A percentile compares a stretch with the other conserved stretches of the same genome.
These are phyloP conservation scores for Falco berigora DNA, from an alignment of 2,797 vertebrate genomes.

Conservation along the genomic window DNA sequence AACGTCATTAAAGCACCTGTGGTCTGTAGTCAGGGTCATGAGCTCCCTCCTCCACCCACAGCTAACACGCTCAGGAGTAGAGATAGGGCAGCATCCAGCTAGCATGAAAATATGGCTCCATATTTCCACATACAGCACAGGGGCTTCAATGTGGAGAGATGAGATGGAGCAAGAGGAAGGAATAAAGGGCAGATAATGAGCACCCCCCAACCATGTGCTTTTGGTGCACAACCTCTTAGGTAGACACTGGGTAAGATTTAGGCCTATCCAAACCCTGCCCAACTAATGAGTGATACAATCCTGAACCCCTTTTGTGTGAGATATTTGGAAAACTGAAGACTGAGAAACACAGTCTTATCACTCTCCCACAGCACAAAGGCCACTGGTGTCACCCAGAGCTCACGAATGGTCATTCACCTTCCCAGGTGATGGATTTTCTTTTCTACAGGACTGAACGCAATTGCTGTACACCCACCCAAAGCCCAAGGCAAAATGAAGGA, in stretches of 20 bases:
- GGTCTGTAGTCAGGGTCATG: background rate
- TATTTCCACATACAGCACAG: background rate
- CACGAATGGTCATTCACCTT: background rate
- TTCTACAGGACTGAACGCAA: background rate
- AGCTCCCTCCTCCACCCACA: background rate
- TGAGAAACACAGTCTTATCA: background rate
- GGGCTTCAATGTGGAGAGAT: background rate
- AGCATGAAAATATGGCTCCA: background rate
- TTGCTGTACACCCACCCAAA: background rate
- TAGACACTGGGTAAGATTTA: background rate
- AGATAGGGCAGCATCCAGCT: background rate
- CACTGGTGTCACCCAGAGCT: background rate
- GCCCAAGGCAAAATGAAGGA: background rate
- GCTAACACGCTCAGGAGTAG: background rate
- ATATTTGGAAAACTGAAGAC: background rate
- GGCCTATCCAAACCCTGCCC: background rate
- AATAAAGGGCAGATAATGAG: background rate
- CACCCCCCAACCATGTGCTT: background rate
- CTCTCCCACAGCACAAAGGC: background rate
- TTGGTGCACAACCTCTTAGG: background rate
- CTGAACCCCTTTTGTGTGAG: background rate
- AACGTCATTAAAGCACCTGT: background rate
- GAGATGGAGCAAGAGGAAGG: background rate
- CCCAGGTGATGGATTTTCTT: background rate
- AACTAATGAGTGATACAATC: background rate